Conservation (phyloP, 1,140 invertebrate species). For the Bombus fervidus region DNA sequence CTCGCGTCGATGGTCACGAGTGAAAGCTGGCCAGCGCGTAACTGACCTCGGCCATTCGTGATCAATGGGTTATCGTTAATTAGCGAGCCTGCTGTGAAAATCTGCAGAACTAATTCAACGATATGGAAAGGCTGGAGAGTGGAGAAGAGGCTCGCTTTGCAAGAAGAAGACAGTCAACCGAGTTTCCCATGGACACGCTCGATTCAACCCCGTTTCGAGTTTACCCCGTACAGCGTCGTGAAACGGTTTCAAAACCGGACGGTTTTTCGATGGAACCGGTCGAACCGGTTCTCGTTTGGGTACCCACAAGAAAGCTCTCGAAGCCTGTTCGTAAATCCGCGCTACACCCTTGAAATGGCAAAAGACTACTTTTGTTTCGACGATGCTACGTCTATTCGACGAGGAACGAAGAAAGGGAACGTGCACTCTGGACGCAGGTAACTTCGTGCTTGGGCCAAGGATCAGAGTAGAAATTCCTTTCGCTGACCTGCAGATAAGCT, state of each 20-base stretch:
- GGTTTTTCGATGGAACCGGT: conserved; percentile 79
- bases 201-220: conserved; percentile 43
- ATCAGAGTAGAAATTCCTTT: background rate
- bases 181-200: conserved; percentile 75
- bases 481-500: fast-evolving
- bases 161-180: conserved; percentile 72
- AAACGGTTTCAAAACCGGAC: conserved; percentile 68
- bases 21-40: conserved; percentile 45
- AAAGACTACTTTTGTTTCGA: conserved; percentile 75
- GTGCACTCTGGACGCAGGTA: conserved; percentile 1
- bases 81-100: conserved; percentile 24
- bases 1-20: conserved; percentile 15
- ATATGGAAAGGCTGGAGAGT: background rate
- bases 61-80: conserved; percentile 33
- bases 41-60: conserved; percentile 48
- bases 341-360: conserved; percentile 50
- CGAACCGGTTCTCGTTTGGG: conserved; percentile 65
- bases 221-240: conserved; percentile 33
- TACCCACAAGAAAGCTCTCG: conserved; percentile 50
- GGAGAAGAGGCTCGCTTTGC: background rate
- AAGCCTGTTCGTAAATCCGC: conserved; percentile 42
- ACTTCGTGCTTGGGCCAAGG: background rate
- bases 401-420: conserved; percentile 30
- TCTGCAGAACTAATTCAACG: conserved; percentile 7
- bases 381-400: conserved; percentile 52